These are phyloP conservation scores for Diaperis boleti DNA, from an alignment of 2,888 invertebrate species.

Conservation along the genomic window DNA sequence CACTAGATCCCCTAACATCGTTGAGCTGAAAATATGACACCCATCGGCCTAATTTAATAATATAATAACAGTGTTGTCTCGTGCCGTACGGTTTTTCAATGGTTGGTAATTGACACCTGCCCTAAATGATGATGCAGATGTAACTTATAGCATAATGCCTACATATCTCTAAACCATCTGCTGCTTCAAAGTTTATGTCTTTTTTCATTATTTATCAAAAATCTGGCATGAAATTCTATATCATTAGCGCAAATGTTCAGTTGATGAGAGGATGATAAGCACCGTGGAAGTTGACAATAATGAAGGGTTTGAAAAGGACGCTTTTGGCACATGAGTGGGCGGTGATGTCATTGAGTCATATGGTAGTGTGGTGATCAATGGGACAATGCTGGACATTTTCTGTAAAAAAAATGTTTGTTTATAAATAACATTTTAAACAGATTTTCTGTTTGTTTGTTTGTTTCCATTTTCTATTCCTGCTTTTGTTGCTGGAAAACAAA, in stretches of 20 bases:
- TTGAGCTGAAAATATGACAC: conserved; percentile 31
- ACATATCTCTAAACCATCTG: conserved; percentile 24
- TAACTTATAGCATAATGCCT: conserved; percentile 20
- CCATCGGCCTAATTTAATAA: conserved; percentile 38
- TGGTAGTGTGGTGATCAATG: too few relatives aligned
- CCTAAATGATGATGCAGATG: conserved; percentile 33
- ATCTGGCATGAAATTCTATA: neutral
- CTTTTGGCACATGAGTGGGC: conserved; percentile 9
- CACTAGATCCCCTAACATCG: conserved; percentile 20
- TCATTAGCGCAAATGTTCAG: conserved; percentile 17
- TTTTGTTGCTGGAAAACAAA: too few relatives aligned
- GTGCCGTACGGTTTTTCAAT: conserved; percentile 37
- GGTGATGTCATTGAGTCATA: conserved; percentile 24
- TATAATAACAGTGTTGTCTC: conserved; percentile 12
- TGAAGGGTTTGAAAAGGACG: conserved; percentile 4
- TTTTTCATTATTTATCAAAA: conserved; percentile 5
- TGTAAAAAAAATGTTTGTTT: too few relatives aligned
- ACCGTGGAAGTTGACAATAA: conserved; percentile 6
- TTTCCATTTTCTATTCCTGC: too few relatives aligned
- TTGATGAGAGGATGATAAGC: conserved; percentile 14
- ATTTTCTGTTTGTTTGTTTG: too few relatives aligned
- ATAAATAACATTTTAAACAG: too few relatives aligned
- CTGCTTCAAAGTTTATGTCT: conserved; percentile 3
- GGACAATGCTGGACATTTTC: too few relatives aligned
- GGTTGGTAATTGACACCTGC: conserved; percentile 36